Base-by-base conservation (phyloP, 2,797 vertebrate species). In the Lutjanus campechanus region DNA sequence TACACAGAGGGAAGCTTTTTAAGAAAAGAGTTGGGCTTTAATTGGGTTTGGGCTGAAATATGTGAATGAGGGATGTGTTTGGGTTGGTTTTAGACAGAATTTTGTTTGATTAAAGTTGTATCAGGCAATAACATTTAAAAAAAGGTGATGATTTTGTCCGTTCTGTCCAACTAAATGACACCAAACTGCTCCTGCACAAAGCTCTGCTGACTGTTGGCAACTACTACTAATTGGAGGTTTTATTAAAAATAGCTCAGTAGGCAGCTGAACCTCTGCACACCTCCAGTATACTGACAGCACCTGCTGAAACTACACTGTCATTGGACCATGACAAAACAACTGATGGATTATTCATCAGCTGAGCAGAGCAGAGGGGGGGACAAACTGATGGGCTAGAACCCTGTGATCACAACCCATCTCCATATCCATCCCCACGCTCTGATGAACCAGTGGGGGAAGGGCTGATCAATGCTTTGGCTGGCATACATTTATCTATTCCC, bases 271-370 rank as follows among this genome's bases (percentile, higher is more conserved):
- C 49, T 54, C 46, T 44, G 46, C 19, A 68, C 53, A 67, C 20
- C 19, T 41, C 19, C 16, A 20, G 51, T 47, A 16, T 44, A 41
- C 53, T 62, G 43, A 81, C 69, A 61, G 69, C 58, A 29, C 50
- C 58, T 53, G 53, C 69, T 84, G 51, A 40, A 71, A 73, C 63
- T 13, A 44, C 20, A 20, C n/a, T 58, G 8, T 40, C 40, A 60
- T 13, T 29, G 62, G 61, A 60, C 47, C 11, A 22, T 49, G 66
- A 65, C 25, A 46, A 49, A 36, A 49, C 43, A 69, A 40, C 40
- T 65, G 61, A 79, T 82, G 81, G 67, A 71, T 84, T 74, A 90
- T 88, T 88, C 76, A 89, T 84, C 49, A 58, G 58, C 29, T 47
- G 63, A 64, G 72, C 43, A 22, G 63, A 61, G 73, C 56, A 67